Conservation (phyloP, 2,888 invertebrate species). For the Pantelozetes paolii region DNA sequence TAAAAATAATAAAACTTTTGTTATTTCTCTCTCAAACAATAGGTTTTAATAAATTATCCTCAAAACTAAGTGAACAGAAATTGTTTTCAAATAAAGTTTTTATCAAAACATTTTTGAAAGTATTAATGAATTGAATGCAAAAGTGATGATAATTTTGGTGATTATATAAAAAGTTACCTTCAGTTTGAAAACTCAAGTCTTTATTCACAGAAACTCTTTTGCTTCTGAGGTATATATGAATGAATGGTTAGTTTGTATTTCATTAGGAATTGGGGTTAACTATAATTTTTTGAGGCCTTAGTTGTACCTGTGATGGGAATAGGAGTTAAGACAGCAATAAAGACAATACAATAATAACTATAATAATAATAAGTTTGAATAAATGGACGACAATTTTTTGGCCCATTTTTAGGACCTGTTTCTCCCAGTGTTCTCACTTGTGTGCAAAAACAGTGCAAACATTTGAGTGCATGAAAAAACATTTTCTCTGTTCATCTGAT, state of each 20-base stretch:
- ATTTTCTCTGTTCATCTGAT: slow-evolving; percentile 16
- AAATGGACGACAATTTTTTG: slow-evolving; percentile 33
- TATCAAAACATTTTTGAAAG: neutral
- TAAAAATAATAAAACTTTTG: too few species aligned
- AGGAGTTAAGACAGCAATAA: slow-evolving; percentile 12
- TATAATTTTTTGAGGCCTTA: slow-evolving; percentile 19
- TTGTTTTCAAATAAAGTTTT: neutral
- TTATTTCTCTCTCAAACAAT: too few species aligned
- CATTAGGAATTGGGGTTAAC: slow-evolving; percentile 13
- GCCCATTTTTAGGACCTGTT: slow-evolving; percentile 35
- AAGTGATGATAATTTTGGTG: neutral
- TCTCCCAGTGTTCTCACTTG: neutral
- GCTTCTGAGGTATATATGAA: neutral
- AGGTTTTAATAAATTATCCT: too few species aligned
- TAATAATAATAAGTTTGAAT: slow-evolving; percentile 33
- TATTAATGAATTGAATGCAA: neutral
- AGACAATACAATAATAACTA: slow-evolving; percentile 25
- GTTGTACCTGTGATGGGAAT: neutral
- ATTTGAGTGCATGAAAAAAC: neutral
- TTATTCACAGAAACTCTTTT: neutral
- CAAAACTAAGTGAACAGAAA: too few species aligned
- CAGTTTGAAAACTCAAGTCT: neutral
- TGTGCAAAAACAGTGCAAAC: too few species aligned
- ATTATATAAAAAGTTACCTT: slow-evolving; percentile 6
- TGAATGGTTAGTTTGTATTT: neutral